Base-by-base conservation (phyloP, 92 coral and sea anemone species). In the Epizoanthus rinbou region DNA sequence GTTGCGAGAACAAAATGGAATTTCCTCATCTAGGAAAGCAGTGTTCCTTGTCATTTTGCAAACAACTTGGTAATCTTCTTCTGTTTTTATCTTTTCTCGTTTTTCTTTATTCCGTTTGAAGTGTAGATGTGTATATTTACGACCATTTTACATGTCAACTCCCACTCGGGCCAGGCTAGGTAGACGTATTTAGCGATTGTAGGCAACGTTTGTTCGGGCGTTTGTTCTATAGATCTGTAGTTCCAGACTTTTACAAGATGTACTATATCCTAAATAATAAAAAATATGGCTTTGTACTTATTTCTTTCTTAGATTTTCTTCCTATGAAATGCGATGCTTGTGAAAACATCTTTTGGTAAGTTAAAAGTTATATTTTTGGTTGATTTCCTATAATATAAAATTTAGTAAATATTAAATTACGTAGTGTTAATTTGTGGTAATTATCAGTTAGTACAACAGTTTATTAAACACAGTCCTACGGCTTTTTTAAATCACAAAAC, bases 301-400 rank as follows among this genome's bases (percentile, higher is more conserved):
- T 68, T 63, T 85, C 14, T 37, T 64, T 81, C 78, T 14, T 73
- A 95, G 98, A 95, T 81, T 95, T 95, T 80, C 92, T 95, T 69
- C 98, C 98, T 63, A 83, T 95, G 93, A 93, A 87, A 68, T 95
- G 98, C 68, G 98, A 93, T 87, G 98, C 98, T 60, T 95, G 98
- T 67, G 73, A 87, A 52, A 91, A 93, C 84, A 85, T 92, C 21
- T 95, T 89, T 81, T 95, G 98, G 98, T 95, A 69, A 19, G 87
- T 54, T 22, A 37, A 37, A 37, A 37, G 43, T 6, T 37, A 37
- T 37, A 37, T 37, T 3, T 6, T 37, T 37, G 2, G 39, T 37
- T 37, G 43, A 37, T 6, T 1, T 37, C 43, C 43, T 37, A 37
- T 37, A 37, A 1, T 37, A 37, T 37, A 37, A 37, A 37, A 37